Percentiles rank a stretch among this genome's conserved stretches.
phyloP scores from a whole-genome alignment of 1,140 invertebrate species.

The Pogonus chalceus region DNA sequence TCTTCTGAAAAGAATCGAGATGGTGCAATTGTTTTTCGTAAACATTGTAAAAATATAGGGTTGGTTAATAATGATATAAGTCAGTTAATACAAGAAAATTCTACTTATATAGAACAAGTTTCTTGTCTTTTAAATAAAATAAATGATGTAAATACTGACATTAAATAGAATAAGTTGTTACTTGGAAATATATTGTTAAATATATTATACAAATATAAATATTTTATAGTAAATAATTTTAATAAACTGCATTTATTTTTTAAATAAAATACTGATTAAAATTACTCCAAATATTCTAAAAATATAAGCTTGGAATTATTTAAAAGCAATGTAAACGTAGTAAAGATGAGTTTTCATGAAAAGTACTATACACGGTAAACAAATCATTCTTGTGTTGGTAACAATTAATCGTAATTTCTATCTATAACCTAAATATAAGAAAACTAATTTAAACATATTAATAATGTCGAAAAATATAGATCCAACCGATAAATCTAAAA shows the following conservation, averaged over 20 bases:
- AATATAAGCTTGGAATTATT: too few relatives aligned
- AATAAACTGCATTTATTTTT: too few relatives aligned
- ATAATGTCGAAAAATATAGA: background rate
- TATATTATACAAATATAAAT: background rate
- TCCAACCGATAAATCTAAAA: background rate
- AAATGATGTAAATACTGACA: background rate
- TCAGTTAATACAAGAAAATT: background rate
- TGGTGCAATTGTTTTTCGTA: constrained; percentile 8
- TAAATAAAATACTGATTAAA: too few relatives aligned
- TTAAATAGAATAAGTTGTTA: background rate
- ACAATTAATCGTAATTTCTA: background rate
- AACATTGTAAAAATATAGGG: constrained; percentile 6
- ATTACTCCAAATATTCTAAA: too few relatives aligned
- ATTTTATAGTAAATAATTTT: background rate
- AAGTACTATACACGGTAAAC: too few relatives aligned
- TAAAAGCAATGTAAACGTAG: too few relatives aligned
- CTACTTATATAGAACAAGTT: background rate
- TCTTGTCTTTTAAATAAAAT: background rate
- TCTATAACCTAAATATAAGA: background rate
- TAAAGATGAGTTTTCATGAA: too few relatives aligned
- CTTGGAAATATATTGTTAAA: background rate
- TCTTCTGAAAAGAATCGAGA: background rate
- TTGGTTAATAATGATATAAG: background rate
- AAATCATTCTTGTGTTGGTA: background rate
- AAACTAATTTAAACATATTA: background rate